Conservation (phyloP, 2,888 invertebrate genomes). For the Torymus auratus region DNA sequence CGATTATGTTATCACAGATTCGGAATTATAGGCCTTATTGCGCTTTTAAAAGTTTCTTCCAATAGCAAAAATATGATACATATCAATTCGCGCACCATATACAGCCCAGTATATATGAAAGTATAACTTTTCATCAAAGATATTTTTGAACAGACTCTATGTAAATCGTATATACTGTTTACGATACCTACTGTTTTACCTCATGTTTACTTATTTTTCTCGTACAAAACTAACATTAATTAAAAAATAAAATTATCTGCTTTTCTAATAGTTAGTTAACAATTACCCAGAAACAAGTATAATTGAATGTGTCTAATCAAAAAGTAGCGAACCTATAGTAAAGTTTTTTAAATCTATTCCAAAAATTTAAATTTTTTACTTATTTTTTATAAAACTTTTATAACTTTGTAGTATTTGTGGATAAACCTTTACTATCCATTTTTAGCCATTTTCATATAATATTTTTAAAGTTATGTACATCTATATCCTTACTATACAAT, state of each 20-base stretch:
- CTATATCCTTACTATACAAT: too few relatives aligned
- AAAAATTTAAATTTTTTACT: slow-evolving; percentile 11
- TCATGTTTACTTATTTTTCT: slow-evolving; percentile 14
- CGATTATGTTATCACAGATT: slow-evolving; percentile 27
- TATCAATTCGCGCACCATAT: slow-evolving; percentile 27
- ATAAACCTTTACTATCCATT: neutral
- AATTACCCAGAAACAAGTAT: slow-evolving; percentile 9
- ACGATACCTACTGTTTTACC: slow-evolving; percentile 19
- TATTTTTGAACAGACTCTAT: slow-evolving; percentile 43
- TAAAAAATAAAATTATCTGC: slow-evolving; percentile 27
- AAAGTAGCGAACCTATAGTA: neutral
- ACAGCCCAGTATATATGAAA: slow-evolving; percentile 15
- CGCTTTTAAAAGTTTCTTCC: slow-evolving; percentile 37
- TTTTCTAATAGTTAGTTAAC: slow-evolving; percentile 7
- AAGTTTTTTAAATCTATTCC: too few relatives aligned
- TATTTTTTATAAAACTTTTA: slow-evolving; percentile 15
- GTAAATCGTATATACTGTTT: neutral
- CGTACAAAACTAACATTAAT: slow-evolving; percentile 24
- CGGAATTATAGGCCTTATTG: slow-evolving; percentile 30
- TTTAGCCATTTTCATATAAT: neutral
- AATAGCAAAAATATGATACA: slow-evolving; percentile 39
- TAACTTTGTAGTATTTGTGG: slow-evolving; percentile 11
- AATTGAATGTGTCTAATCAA: slow-evolving; percentile 31
- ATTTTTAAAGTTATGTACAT: neutral
- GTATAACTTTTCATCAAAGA: slow-evolving; percentile 24